Conservation (phyloP, 2,888 invertebrate species). For the Ectropis crepuscularia region DNA sequence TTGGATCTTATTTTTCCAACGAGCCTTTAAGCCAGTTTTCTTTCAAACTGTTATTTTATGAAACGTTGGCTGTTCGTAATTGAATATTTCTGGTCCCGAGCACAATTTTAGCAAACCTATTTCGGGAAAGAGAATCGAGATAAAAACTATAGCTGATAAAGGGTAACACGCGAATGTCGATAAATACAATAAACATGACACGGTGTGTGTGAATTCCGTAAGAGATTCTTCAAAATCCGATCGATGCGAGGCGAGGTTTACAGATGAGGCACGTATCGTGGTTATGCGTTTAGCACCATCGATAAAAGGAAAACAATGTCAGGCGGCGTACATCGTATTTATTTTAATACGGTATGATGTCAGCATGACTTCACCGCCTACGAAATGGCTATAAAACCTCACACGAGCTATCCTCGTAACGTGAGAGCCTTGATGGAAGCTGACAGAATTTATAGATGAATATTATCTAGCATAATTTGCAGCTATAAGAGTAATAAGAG, state of each 20-base stretch:
- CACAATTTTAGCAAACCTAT: constrained; percentile 10
- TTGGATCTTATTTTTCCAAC: constrained; percentile 19
- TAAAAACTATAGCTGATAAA: constrained; percentile 19
- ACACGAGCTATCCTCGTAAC: constrained; percentile 41
- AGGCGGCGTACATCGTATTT: constrained; percentile 43
- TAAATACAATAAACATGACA: constrained; percentile 10
- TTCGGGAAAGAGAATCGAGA: constrained; percentile 24
- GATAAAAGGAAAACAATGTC: constrained; percentile 56
- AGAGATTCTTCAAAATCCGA: constrained; percentile 10
- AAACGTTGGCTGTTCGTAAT: constrained; percentile 12
- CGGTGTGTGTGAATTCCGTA: constrained; percentile 13
- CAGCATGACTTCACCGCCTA: constrained; percentile 39
- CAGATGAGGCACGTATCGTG: constrained; percentile 35
- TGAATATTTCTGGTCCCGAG: constrained; percentile 8
- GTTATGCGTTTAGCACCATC: constrained; percentile 43
- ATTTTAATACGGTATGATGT: constrained; percentile 52
- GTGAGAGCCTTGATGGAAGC: constrained; percentile 15
- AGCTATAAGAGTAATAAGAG: constrained; percentile 29
- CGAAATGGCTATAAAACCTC: constrained; percentile 35
- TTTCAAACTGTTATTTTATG: constrained; percentile 14
- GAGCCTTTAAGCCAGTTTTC: constrained; percentile 19
- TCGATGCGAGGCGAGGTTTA: constrained; percentile 18
- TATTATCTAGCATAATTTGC: constrained; percentile 29
- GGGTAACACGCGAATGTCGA: constrained; percentile 8
- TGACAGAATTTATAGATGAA: constrained; percentile 19